A percentile compares a stretch with the other conserved stretches of the same genome.
Evolutionary conservation across 2,113 vertebrate genomes (phyloP).

Genomic region (Lamprotornis superbus): DNA sequence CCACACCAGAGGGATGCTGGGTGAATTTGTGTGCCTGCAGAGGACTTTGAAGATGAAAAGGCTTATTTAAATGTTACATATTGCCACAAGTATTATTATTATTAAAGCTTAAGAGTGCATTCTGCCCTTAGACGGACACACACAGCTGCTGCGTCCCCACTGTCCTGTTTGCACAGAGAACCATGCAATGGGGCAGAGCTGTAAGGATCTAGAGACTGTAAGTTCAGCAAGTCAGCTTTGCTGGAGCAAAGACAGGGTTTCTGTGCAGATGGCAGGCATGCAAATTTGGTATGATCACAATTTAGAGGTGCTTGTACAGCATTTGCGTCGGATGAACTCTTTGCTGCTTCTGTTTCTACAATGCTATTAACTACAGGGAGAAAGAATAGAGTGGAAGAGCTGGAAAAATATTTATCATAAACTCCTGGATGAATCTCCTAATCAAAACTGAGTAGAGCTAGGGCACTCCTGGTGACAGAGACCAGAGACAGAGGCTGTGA

Average conservation of each 20-base stretch:
- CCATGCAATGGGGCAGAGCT: not conserved
- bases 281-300: constrained; percentile 33
- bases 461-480: not conserved
- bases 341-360: not conserved
- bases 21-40: not conserved
- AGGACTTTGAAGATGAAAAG: constrained; percentile 48
- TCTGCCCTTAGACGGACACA: not conserved
- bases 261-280: constrained; percentile 48
- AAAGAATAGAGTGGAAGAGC: not conserved
- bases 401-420: not conserved
- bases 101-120: not conserved
- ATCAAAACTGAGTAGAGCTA: not conserved
- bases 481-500: not conserved
- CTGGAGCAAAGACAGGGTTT: constrained; percentile 15
- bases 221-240: constrained; percentile 12
- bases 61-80: constrained; percentile 9
- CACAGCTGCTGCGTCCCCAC: not conserved
- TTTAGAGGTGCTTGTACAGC: constrained; percentile 36
- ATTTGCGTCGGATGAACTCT: not conserved
- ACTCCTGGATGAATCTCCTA: not conserved
- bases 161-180: not conserved
- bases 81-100: not conserved
- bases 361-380: not conserved
- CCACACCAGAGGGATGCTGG: not conserved
- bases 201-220: not conserved